Percentiles rank a stretch among this genome's conserved stretches.
These are phyloP conservation scores for Latrodectus geometricus DNA, from an alignment of 1,140 invertebrate genomes.

Conservation along the genomic window DNA sequence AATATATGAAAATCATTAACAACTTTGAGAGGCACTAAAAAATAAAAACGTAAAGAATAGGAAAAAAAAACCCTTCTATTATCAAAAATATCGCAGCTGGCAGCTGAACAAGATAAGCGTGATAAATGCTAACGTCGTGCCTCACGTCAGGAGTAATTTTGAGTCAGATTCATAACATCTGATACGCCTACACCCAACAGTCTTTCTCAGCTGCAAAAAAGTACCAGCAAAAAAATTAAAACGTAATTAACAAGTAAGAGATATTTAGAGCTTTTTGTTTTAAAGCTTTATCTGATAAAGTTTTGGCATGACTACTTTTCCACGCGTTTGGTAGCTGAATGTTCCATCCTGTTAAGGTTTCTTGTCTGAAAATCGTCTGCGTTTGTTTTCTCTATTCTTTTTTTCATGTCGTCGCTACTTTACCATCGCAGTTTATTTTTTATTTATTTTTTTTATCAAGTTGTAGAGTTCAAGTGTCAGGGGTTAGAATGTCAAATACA, in stretches of 20 bases:
- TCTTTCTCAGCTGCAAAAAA: background rate
- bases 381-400: background rate
- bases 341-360: background rate
- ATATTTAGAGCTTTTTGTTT: background rate
- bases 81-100: background rate
- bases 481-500: constrained; percentile 33
- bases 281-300: background rate
- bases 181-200: background rate
- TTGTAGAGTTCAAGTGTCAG: constrained; percentile 7
- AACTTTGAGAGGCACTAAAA: background rate
- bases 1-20: background rate
- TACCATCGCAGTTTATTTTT: background rate
- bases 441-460: background rate
- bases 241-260: background rate
- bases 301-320: background rate
- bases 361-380: background rate
- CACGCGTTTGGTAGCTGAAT: background rate
- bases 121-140: background rate
- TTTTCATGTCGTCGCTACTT: background rate
- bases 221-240: background rate
- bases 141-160: background rate
- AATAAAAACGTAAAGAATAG: background rate
- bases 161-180: background rate
- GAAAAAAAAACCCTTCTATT: too few relatives aligned
- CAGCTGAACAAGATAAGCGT: constrained; percentile 1